Conservation (phyloP, 2,113 vertebrate genomes). For the Chauna torquata region DNA sequence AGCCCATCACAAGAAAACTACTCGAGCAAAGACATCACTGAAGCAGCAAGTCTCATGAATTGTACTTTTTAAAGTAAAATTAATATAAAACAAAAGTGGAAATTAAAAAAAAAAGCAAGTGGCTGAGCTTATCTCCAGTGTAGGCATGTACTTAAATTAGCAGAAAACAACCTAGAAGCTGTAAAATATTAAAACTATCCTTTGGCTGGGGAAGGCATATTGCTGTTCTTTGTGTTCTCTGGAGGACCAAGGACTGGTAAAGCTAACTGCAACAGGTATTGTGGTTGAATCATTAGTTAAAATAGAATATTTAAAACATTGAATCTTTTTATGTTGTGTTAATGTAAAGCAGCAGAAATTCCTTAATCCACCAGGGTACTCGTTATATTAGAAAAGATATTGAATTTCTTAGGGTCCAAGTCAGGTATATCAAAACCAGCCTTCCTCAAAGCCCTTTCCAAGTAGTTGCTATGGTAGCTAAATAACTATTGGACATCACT, state of each 20-base stretch:
- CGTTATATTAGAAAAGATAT: neutral
- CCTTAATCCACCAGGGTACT: neutral
- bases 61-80: neutral
- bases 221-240: neutral
- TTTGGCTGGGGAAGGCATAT: neutral
- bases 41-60: neutral
- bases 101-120: neutral
- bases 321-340: neutral
- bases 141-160: neutral
- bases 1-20: neutral
- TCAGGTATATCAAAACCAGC: neutral
- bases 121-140: neutral
- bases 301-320: neutral
- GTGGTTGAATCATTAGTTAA: neutral
- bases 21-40: neutral
- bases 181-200: neutral
- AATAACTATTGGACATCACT: neutral
- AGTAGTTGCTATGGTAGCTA: neutral
- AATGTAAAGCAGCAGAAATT: neutral
- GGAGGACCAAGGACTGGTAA: neutral
- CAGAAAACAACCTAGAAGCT: neutral
- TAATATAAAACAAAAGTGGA: neutral
- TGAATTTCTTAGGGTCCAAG: neutral
- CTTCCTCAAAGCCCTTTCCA: neutral
- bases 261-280: neutral